Base-by-base conservation (phyloP, 2,888 invertebrate genomes). In the Ellobium chinense region DNA sequence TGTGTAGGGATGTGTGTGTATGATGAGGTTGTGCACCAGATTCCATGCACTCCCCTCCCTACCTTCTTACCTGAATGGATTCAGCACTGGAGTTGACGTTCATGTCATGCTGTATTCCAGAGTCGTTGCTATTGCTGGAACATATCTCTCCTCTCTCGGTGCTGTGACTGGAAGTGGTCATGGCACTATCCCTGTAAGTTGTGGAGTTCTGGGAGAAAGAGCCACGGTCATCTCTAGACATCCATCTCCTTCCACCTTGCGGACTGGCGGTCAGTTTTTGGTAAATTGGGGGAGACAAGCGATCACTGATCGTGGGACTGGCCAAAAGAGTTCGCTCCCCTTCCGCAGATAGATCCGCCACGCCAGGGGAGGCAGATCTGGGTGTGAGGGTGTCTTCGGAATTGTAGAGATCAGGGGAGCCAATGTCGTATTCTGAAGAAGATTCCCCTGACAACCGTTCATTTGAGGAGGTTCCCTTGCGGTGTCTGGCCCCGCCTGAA, bases 61-160 rank as follows among this genome's bases (percentile, higher is more conserved):
- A 46, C 18, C 46, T 46, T 46, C 7, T 46, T 80, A 89, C 90
- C 88, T 88, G 89, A 0, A 90, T 79, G 39, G 89, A 89, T 82
- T 90, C 90, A 60, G 82, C 86, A 68, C 89, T 90, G 65, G 90
- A 89, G 73, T 88, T 85, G 29, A 87, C 81, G 76, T 87, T 88
- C 58, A 85, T 88, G 82, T 91, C 90, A 69, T 88, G 85, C 73
- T 91, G 90, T 72, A 91, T 91, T 0, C 90, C 90, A 70, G 90
- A 90, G 84, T 91, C 90, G 70, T 89, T 91, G 73, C 90, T 91
- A 82, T 91, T 91, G 81, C 89, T 91, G 65, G 89, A 87, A 24
- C 86, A 86, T 24, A 85, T 81, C 60, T 84, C 84, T 37, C 83
- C 81, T 65, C 63, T 72, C n/a, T 79, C 81, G 37, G 37, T 58